Evolutionary conservation across 1,140 invertebrate genomes (phyloP), one percentile per base, ranked within the genome.

Genomic region (Calephelis nemesis): DNA sequence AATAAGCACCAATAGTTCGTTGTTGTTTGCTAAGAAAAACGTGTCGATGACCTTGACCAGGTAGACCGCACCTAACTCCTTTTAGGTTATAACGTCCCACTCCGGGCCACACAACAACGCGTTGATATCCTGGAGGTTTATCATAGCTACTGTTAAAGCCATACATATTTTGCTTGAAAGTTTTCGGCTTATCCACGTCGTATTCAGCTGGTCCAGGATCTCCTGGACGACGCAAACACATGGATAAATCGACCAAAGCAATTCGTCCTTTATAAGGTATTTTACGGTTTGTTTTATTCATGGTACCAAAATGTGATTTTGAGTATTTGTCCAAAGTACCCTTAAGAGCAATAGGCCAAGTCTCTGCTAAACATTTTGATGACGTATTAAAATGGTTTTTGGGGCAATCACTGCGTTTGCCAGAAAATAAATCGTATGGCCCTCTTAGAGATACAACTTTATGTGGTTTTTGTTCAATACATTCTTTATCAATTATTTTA

Each of bases 141-240:
- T 88, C 84, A 54, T 88, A 87, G 30, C 82, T 85, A 65, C 84
- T 89, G 67, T 91, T 88, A 58, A 89, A 91, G 7, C 81, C 85
- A 10, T 66, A 15, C 47, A 75, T 83, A 52, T 84, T 82, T 65
- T 86, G 70, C 54, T 74, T 79, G 49, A 86, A 88, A 3, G 70
- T 66, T 60, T 69, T 82, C 0, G 78, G 78, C 9, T 75, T 75
- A 12, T 77, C 75, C 1, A 83, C 65, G 19, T 82, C 79, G 11
- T 78, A 79, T 52, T 79, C 70, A 0, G 76, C 80, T 1, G 88
- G 83, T 0, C 85, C 85, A 8, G 87, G 88, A 4, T 89, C 87
- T 0, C 69, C 69, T 30, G 79, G 71, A 63, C 70, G 72, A 11
- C 76, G 79, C 1, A 76, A 9, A 60, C 79, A 85, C 81, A 88